Percentiles rank a stretch among this genome's conserved stretches.
phyloP scores from a whole-genome alignment of 2,888 invertebrate genomes.

The Dascillus cervinus region DNA sequence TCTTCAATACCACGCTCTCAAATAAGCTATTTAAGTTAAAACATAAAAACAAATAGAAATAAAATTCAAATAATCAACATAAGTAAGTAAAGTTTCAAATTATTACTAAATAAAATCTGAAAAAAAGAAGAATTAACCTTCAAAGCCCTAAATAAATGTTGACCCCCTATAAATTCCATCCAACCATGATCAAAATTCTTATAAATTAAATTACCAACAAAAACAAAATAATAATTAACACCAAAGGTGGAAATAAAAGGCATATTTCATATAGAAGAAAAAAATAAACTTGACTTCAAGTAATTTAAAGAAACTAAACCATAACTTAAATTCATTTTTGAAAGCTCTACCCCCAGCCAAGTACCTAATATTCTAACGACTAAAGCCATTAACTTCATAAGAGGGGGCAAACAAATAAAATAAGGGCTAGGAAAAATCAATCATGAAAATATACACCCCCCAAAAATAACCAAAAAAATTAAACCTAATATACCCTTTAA shows the following conservation, averaged over 20 bases:
- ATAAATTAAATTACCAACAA: slow-evolving; percentile 40
- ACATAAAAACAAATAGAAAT: slow-evolving; percentile 35
- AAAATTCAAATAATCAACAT: slow-evolving; percentile 27
- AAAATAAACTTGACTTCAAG: slow-evolving; percentile 22
- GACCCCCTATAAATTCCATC: slow-evolving; percentile 14
- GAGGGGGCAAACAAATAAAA: slow-evolving; percentile 48
- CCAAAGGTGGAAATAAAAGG: slow-evolving; percentile 36
- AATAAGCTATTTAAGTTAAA: slow-evolving; percentile 43
- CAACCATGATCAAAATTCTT: slow-evolving; percentile 37
- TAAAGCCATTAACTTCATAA: slow-evolving; percentile 49
- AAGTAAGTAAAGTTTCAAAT: slow-evolving; percentile 44
- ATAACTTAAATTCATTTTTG: slow-evolving; percentile 41
- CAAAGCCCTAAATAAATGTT: slow-evolving; percentile 31
- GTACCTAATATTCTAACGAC: slow-evolving; percentile 44
- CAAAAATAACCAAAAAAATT: slow-evolving; percentile 47
- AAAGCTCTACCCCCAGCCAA: slow-evolving; percentile 42
- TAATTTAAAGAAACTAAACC: slow-evolving; percentile 39
- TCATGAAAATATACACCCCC: slow-evolving; percentile 49
- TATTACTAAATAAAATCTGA: slow-evolving; percentile 44
- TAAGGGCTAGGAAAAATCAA: slow-evolving; percentile 47
- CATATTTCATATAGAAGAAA: slow-evolving; percentile 49
- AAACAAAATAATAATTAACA: slow-evolving; percentile 44
- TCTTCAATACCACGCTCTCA: slow-evolving; percentile 44
- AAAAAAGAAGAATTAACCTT: slow-evolving; percentile 39
- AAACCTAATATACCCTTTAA: slow-evolving; percentile 38